These are phyloP conservation scores for Drosophila yakuba DNA, from an alignment of 1,140 invertebrate genomes.

Conservation along the genomic window DNA sequence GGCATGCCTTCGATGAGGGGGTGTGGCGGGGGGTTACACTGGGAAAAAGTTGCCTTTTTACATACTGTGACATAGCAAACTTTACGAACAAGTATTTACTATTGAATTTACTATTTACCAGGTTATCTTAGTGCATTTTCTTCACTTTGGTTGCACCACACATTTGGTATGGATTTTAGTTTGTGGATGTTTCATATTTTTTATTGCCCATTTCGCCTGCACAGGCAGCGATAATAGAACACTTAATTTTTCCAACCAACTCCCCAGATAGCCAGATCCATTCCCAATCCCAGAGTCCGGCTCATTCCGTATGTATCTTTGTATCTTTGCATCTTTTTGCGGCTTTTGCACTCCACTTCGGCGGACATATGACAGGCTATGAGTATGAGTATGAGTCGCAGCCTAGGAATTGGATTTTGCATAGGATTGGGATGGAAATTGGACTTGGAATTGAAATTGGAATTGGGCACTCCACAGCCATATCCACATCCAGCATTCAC, in stretches of 20 bases:
- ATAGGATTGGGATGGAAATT: conserved; percentile 4
- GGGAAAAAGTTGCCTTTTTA: no score
- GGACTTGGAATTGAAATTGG: not conserved
- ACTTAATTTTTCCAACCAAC: conserved; percentile 14
- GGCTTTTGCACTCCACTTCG: conserved; percentile 28
- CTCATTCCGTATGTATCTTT: conserved; percentile 64
- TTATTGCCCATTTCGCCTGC: not conserved
- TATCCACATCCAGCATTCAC: not conserved
- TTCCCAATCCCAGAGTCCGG: not conserved
- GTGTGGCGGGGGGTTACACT: not conserved
- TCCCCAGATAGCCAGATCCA: not conserved
- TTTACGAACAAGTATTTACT: not conserved
- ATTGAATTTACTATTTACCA: no score
- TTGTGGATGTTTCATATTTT: not conserved
- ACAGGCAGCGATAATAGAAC: conserved; percentile 6
- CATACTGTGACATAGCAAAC: not conserved
- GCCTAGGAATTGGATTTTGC: not conserved
- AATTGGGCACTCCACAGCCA: conserved; percentile 2
- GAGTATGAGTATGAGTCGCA: conserved; percentile 39
- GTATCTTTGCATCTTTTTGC: conserved; percentile 41
- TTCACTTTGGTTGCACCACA: no score
- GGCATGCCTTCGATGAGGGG: conserved; percentile 1
- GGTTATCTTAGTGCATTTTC: no score
- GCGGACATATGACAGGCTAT: conserved; percentile 64
- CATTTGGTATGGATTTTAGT: not conserved